Conservation (phyloP, 2,888 invertebrate genomes). For the Coelinius sp. region DNA sequence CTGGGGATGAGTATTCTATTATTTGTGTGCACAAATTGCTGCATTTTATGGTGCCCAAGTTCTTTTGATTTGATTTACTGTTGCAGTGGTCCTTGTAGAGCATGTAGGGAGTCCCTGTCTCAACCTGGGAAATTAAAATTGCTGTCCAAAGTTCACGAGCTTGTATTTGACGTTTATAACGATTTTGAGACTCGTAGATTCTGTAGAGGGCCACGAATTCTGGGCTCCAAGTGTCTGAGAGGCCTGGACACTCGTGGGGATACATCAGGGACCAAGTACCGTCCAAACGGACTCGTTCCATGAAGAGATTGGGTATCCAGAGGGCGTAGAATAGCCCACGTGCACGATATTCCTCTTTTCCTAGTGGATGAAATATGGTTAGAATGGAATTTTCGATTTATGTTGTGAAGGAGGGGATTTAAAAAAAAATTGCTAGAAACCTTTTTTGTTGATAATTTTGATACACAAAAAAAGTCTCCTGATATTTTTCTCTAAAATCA, state of each 20-base stretch:
- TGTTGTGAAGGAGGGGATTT: too few species aligned
- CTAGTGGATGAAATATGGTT: constrained; percentile 52
- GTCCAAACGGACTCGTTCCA: constrained; percentile 91
- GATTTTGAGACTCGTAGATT: constrained; percentile 87
- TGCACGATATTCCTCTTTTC: constrained; percentile 94
- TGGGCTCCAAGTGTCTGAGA: constrained; percentile 94
- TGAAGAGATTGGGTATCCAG: constrained; percentile 99
- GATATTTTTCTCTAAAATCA: too few species aligned
- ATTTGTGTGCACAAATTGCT: constrained; percentile 99
- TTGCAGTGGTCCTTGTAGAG: constrained; percentile 97
- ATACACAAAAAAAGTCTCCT: too few species aligned
- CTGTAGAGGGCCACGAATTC: constrained; percentile 92
- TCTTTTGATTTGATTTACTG: constrained; percentile 97
- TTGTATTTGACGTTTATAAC: constrained; percentile 78
- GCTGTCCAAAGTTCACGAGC: constrained; percentile 95
- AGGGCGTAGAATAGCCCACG: constrained; percentile 96
- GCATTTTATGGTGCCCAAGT: constrained; percentile 97
- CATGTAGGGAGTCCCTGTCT: constrained; percentile 99
- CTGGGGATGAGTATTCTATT: constrained; percentile 91
- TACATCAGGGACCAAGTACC: constrained; percentile 97
- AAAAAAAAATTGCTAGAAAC: too few species aligned
- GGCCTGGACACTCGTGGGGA: constrained; percentile 91
- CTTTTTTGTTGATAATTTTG: too few species aligned
- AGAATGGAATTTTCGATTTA: too few species aligned
- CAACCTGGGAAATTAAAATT: constrained; percentile 94